These are phyloP conservation scores for Eulacestoma nigropectus DNA, from an alignment of 2,113 vertebrate genomes.

Conservation along the genomic window DNA sequence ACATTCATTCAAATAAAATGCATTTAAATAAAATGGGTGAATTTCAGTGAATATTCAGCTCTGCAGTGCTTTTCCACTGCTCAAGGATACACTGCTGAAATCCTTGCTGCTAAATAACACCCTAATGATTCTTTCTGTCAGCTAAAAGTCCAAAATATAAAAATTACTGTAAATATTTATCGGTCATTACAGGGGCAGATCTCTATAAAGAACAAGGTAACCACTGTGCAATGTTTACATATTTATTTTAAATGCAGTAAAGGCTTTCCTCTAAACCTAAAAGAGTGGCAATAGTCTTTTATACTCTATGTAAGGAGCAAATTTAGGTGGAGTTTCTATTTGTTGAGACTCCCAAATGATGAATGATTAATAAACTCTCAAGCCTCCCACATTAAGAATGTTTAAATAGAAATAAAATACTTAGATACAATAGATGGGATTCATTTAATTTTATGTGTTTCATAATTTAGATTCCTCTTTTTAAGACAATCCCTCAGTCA, in stretches of 20 bases:
- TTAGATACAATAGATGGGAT: not conserved
- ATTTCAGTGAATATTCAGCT: not conserved
- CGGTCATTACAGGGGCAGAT: not conserved
- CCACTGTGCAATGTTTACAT: not conserved
- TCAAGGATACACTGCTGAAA: not conserved
- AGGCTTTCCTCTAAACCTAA: not conserved
- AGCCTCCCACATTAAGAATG: not conserved
- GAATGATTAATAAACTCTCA: not conserved
- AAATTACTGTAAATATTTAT: constrained; percentile 4
- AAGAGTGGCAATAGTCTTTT: not conserved
- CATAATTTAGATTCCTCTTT: not conserved
- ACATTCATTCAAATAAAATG: not conserved
- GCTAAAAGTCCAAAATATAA: not conserved
- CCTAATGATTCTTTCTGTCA: not conserved
- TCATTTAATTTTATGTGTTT: not conserved
- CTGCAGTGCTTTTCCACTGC: not conserved
- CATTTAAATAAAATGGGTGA: not conserved
- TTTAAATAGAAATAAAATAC: not conserved
- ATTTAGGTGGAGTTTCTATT: not conserved
- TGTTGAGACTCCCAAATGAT: not conserved
- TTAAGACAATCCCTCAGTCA: not conserved
- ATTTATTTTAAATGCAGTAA: not conserved
- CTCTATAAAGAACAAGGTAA: not conserved
- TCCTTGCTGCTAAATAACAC: not conserved
- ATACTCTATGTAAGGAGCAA: not conserved